Base-by-base conservation (phyloP, 2,113 vertebrate species). In the Halcyon malimbica region DNA sequence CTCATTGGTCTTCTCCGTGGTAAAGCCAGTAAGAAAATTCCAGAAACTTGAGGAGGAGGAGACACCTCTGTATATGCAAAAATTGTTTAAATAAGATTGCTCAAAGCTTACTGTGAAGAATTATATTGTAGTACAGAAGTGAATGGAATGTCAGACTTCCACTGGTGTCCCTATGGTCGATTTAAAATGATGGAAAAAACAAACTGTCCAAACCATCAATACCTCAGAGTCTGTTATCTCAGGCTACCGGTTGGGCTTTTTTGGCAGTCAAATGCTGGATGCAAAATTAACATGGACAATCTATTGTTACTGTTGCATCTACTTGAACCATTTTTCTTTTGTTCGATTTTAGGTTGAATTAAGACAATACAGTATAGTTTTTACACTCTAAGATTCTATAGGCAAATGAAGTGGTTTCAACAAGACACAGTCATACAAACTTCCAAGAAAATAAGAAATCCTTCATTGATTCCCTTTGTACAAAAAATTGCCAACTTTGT, bases 401-500 rank as follows among this genome's bases (percentile, higher is more conserved):
- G 83, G 91, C 67, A 95, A 95, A 93, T 59, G 68, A 93, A 90
- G 92, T 87, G 83, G 94, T 87, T 94, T 97, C 89, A 84, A 62
- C 77, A 94, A 90, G 89, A 94, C 41, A 84, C 60, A 82, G 81
- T 92, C 89, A 93, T 76, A 98, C 68, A 96, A 96, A 87, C 64
- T 95, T 62, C 74, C 54, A 56, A 94, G 89, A 94, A 97, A 96
- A 94, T 93, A 97, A 91, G 69, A 98, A 97, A 97, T 95, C 96
- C 95, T 97, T 97, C 94, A 93, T 90, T 97, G 96, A 97, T 90
- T 97, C 96, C 96, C 96, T 94, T 97, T 96, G 92, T 94, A 94
- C 92, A 97, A 98, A 98, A 94, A 95, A 87, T 83, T 96, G 96
- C 94, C 94, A 95, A 89, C 91, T 94, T 96, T 95, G 96, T 98